Percentiles rank a stretch among this genome's conserved stretches.
Evolutionary conservation across 2,113 vertebrate genomes (phyloP).

Genomic region (Alligator sinensis): DNA sequence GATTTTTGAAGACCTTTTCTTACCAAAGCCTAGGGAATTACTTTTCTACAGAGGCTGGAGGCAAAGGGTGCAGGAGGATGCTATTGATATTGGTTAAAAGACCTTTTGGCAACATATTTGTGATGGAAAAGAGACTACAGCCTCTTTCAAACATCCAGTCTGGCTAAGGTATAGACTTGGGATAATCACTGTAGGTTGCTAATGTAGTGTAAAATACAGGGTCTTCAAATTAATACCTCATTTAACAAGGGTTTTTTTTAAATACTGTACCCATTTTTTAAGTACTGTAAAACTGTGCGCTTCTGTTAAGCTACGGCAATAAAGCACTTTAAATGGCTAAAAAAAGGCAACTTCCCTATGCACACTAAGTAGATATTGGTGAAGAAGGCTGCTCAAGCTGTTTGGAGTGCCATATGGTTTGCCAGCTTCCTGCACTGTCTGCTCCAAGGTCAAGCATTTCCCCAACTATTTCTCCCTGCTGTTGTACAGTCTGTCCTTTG

Average conservation of each 20-base stretch:
- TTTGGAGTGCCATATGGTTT: neutral
- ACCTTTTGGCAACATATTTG: conserved; percentile 48
- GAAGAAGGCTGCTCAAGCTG: neutral
- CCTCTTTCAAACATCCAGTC: conserved; percentile 11
- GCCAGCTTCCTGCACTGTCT: neutral
- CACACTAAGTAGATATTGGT: neutral
- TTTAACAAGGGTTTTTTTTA: too few relatives aligned
- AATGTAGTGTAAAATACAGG: neutral
- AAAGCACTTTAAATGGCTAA: too few relatives aligned
- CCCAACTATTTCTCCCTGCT: neutral
- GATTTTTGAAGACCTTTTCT: conserved; percentile 38
- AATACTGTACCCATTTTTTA: too few relatives aligned
- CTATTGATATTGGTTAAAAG: conserved; percentile 36
- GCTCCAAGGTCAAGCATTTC: neutral
- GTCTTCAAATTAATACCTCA: too few relatives aligned
- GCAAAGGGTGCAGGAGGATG: conserved; percentile 23
- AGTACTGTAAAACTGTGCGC: too few relatives aligned
- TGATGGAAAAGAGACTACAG: conserved; percentile 54
- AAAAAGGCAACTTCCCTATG: neutral
- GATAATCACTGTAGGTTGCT: conserved; percentile 7
- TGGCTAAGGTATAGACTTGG: conserved; percentile 7
- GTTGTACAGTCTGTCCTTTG: neutral
- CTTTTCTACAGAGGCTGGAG: conserved; percentile 5
- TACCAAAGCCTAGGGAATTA: conserved; percentile 1
- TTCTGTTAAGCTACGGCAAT: too few relatives aligned